Base-by-base conservation (phyloP, 2,113 vertebrate genomes). In the Melanerpes aurifrons region DNA sequence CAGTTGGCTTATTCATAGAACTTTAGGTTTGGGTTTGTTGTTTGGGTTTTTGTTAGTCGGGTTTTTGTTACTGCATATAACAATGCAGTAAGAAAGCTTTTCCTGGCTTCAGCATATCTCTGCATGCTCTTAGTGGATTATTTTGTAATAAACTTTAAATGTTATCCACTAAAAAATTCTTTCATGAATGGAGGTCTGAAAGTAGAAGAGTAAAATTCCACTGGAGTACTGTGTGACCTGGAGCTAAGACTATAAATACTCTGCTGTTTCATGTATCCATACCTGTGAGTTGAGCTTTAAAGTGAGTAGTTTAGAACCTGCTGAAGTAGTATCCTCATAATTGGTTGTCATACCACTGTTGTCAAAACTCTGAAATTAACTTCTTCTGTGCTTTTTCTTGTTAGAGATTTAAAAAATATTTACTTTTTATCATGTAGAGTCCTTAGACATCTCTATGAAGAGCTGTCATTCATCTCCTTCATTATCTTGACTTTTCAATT, bases 1-100 rank as follows among this genome's bases (percentile, higher is more conserved):
- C 8, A 7, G 9, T n/a, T 2, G 4, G 1, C 6, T 61, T 14
- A 6, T 50, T 58, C 10, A 6, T 5, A 7, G 20, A 40, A n/a
- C 18, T 40, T 45, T 16, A 45, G 43, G 48, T 19, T 48, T 48
- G 47, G 20, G 20, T 24, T 50, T 50, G 43, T 50, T 50, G 21
- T 50, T 71, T 72, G 17, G 13, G 13, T 57, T 21, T 31, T 68
- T 43, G 61, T 67, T 14, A 50, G 20, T 62, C 5, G 25, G 50
- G 13, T 15, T 74, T 67, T 32, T 35, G 35, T 35, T 35, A 35
- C 35, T 35, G 35, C 35, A 35, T 35, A 24, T 67, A 48, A 40
- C n/a, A 43, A 15, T 12, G 37, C 14, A 67, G 29, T 72, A 26
- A 40, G 32, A 56, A 64, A 76, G 37, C 11, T 48, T 57, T 22